Percentiles rank a stretch among this genome's conserved stretches.
These are phyloP conservation scores for Phacellophora camtschatica DNA, from an alignment of 30 jellyfish, hydroid and myxozoan species.

Conservation along the genomic window DNA sequence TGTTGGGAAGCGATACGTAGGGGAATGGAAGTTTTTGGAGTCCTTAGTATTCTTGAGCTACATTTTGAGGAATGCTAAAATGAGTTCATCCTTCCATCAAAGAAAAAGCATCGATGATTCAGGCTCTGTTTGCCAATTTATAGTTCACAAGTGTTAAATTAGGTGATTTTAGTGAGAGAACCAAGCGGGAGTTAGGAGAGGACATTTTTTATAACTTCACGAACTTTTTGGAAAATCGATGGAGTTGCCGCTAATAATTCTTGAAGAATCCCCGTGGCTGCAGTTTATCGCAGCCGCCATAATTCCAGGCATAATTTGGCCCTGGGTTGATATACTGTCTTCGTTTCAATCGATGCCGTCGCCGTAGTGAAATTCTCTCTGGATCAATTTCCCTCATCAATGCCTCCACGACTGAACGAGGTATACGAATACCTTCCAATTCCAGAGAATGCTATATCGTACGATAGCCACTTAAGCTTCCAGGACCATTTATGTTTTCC, in stretches of 20 bases:
- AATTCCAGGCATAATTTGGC: too few species aligned
- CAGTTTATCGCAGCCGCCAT: too few species aligned
- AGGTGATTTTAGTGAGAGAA: neutral
- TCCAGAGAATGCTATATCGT: too few species aligned
- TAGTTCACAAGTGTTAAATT: neutral
- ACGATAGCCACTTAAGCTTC: too few species aligned
- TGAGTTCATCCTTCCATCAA: neutral
- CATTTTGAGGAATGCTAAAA: neutral
- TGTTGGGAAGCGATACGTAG: neutral
- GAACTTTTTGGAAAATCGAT: neutral
- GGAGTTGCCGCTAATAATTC: neutral
- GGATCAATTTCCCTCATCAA: too few species aligned
- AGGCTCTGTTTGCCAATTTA: neutral
- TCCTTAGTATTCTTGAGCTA: neutral
- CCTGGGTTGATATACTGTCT: too few species aligned
- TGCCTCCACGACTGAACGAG: too few species aligned
- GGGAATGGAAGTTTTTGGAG: conserved; percentile 1
- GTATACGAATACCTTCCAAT: too few species aligned
- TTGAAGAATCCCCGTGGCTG: too few species aligned
- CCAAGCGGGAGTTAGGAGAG: neutral
- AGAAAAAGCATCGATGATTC: neutral
- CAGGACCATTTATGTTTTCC: too few species aligned
- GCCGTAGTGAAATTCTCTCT: too few species aligned
- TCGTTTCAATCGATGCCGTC: too few species aligned
- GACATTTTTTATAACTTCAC: conserved; percentile 13